Percentiles rank a stretch among this genome's conserved stretches.
phyloP scores from a whole-genome alignment of 2,797 vertebrate species.

The Meda fulgida region DNA sequence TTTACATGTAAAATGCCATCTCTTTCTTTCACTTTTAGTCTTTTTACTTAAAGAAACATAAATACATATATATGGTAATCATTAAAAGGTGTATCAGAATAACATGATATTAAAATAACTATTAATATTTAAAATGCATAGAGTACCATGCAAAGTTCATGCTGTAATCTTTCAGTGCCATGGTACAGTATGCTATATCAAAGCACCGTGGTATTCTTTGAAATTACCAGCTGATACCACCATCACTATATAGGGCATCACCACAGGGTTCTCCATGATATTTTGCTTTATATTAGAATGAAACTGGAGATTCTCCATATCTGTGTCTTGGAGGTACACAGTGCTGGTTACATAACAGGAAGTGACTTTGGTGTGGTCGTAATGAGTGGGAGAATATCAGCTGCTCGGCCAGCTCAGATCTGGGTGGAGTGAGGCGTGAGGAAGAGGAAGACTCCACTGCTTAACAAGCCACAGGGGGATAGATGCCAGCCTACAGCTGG shows the following conservation, averaged over 20 bases:
- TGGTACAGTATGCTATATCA: not conserved
- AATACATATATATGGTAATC: not conserved
- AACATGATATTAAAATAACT: not conserved
- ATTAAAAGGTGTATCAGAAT: not conserved
- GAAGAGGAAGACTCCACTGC: constrained; percentile 41
- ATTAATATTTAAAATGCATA: not conserved
- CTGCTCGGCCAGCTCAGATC: constrained; percentile 39
- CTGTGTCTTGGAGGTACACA: constrained; percentile 37
- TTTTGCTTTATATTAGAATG: not conserved
- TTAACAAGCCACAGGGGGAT: constrained; percentile 59
- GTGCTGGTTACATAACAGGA: constrained; percentile 48
- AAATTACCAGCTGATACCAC: not conserved
- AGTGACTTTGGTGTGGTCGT: constrained; percentile 45
- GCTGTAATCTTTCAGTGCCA: not conserved
- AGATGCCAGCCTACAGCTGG: constrained; percentile 43
- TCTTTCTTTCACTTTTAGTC: not conserved
- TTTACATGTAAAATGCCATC: not conserved
- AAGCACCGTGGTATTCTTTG: not conserved
- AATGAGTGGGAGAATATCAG: constrained; percentile 48
- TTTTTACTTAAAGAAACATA: not conserved
- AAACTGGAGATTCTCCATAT: constrained; percentile 23
- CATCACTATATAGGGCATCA: not conserved
- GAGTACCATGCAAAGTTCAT: not conserved
- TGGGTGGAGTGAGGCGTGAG: constrained; percentile 48
- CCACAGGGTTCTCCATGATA: not conserved